phyloP scores from a whole-genome alignment of 2,888 invertebrate species.

The Tortricodes alternella region DNA sequence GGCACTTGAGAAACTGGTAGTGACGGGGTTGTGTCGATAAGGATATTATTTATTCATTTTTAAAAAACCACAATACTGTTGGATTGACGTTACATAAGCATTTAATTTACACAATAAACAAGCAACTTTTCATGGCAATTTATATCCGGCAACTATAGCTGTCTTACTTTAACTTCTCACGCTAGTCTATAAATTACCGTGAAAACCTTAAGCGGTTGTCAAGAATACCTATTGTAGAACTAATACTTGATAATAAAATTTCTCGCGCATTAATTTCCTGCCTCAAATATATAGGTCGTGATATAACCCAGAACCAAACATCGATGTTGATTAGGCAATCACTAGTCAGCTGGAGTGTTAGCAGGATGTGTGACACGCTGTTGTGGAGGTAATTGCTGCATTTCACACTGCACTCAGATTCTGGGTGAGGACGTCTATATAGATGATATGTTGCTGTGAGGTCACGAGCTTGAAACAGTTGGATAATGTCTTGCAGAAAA shows the following conservation, averaged over 20 bases:
- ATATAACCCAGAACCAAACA: background rate
- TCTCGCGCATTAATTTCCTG: background rate
- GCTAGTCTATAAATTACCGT: too few species aligned
- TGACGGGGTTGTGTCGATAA: conserved; percentile 19
- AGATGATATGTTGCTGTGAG: background rate
- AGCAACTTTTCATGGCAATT: too few species aligned
- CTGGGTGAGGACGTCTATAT: background rate
- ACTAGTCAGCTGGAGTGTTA: conserved; percentile 51
- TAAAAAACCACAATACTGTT: too few species aligned
- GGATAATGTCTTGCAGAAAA: too few species aligned
- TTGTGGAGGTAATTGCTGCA: conserved; percentile 75
- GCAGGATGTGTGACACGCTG: conserved; percentile 66
- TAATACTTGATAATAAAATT: too few species aligned
- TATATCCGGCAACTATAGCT: too few species aligned
- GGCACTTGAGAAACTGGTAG: conserved; percentile 36
- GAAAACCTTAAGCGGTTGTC: too few species aligned
- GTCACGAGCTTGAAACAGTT: too few species aligned
- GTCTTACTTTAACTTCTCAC: too few species aligned
- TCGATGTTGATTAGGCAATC: conserved; percentile 29
- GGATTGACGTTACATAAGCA: too few species aligned
- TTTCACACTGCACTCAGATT: conserved; percentile 46
- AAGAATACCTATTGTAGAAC: too few species aligned
- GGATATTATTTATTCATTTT: background rate
- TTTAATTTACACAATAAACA: too few species aligned
- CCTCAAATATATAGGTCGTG: background rate